Evolutionary conservation across 2,888 invertebrate genomes (phyloP), one percentile per base, ranked within the genome.

Genomic region (Proisotoma minuta): DNA sequence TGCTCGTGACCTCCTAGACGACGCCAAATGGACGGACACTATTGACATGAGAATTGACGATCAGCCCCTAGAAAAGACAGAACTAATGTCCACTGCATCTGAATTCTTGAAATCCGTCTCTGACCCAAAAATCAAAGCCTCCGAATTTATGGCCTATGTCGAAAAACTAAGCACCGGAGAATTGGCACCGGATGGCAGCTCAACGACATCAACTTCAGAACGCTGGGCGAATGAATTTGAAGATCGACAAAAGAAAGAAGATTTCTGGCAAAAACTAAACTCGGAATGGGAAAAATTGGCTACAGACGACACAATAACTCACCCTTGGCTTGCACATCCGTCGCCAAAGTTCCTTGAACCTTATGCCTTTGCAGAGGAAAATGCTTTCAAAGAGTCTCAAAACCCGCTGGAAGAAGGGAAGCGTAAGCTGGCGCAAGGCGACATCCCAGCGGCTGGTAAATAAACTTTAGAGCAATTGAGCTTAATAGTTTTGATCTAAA

Each of bases 381-480:
- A 97, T 82, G 88, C 92, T 12, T 87, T 94, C 85, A 79, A 84
- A 53, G 85, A 88, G 74, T 78, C 86, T 69, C 81, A 83, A 57
- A 86, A 90, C 80, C 89, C 94, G 0, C 83, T 96, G 63, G 87
- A 88, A 77, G 87, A 90, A 74, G 97, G 96, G 0, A 87, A 92
- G 76, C 84, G 86, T 73, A 87, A 88, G 76, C 79, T 97, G 69
- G 84, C 84, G 74, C 84, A 84, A 73, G 96, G 96, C 10, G 97
- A 98, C 78, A 84, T 98, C 70, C 93, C 97, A 28, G 91, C 93
- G 73, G 98, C 99, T n/a, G n/a, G n/a, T n/a, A n/a, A n/a, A n/a
- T n/a, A n/a, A n/a, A n/a, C n/a, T n/a, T n/a, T n/a, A n/a, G n/a
- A n/a, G n/a, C n/a, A n/a, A n/a, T n/a, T n/a, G n/a, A n/a, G n/a